Percentiles rank a stretch among this genome's conserved stretches.
phyloP scores from a whole-genome alignment of 2,797 vertebrate genomes.

The Argya squamiceps region DNA sequence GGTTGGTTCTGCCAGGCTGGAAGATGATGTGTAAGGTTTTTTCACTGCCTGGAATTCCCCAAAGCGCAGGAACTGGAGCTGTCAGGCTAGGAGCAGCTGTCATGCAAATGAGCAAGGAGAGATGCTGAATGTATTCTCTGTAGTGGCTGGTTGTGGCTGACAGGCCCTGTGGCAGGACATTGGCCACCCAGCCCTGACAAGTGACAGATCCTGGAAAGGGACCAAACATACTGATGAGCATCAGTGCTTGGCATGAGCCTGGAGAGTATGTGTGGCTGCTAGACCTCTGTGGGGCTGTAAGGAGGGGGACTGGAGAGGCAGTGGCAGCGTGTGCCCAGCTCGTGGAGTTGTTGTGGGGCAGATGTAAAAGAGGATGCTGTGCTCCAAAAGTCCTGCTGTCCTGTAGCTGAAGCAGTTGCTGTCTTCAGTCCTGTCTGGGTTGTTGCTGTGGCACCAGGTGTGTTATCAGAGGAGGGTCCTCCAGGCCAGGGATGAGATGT shows the following conservation, averaged over 20 bases:
- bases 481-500: not conserved
- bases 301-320: not conserved
- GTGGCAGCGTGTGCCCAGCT: not conserved
- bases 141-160: not conserved
- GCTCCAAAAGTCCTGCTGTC: not conserved
- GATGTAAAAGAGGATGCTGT: not conserved
- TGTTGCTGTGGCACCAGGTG: not conserved
- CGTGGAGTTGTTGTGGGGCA: not conserved
- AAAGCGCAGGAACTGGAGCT: not conserved
- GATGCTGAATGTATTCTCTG: not conserved
- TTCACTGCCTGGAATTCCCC: not conserved
- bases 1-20: not conserved
- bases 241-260: not conserved
- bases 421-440: not conserved
- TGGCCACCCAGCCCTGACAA: not conserved
- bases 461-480: not conserved
- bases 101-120: not conserved
- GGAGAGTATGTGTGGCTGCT: fast-evolving
- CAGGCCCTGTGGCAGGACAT: not conserved
- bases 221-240: not conserved
- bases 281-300: not conserved
- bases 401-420: not conserved
- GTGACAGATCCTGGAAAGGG: not conserved
- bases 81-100: not conserved
- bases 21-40: not conserved